These are phyloP conservation scores for Oscheius sp. DNA, from an alignment of 1,140 invertebrate genomes.

Conservation along the genomic window DNA sequence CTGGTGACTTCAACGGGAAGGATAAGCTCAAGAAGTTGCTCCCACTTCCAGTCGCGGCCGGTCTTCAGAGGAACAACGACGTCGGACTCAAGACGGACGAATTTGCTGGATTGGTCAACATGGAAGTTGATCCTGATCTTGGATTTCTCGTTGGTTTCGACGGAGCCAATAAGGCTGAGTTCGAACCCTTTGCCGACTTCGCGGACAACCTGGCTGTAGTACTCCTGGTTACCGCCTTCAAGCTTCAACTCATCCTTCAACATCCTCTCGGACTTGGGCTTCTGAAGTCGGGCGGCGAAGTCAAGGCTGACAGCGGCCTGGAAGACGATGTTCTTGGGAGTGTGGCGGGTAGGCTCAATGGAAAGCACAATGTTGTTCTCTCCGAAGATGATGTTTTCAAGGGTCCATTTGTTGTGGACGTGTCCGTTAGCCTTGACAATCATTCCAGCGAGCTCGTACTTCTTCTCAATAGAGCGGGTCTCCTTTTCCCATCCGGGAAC, in stretches of 20 bases:
- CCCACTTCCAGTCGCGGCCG: slow-evolving; percentile 29
- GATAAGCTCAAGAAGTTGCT: slow-evolving; percentile 6
- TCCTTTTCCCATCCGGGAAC: slow-evolving; percentile 7
- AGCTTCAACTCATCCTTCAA: slow-evolving; percentile 17
- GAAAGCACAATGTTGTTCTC: slow-evolving; percentile 22
- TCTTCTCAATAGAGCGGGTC: background rate
- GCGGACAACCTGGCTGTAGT: slow-evolving; percentile 16
- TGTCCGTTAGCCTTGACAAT: slow-evolving; percentile 15
- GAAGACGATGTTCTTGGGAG: background rate
- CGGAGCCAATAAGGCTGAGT: background rate
- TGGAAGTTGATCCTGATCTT: slow-evolving; percentile 8
- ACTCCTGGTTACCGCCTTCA: slow-evolving; percentile 7
- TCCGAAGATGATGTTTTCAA: background rate
- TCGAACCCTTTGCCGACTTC: slow-evolving; percentile 18
- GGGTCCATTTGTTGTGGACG: slow-evolving; percentile 7
- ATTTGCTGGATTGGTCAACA: background rate
- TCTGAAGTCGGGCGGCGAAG: background rate
- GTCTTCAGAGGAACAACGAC: background rate
- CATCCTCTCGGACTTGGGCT: slow-evolving; percentile 18
- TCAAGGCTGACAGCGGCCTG: background rate
- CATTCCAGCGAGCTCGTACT: slow-evolving; percentile 12
- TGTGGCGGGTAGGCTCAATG: slow-evolving; percentile 12
- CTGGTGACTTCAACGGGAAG: slow-evolving; percentile 8
- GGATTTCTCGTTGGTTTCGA: background rate
- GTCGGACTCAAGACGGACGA: slow-evolving; percentile 4